Evolutionary conservation across 2,797 vertebrate species (phyloP).

Genomic region (Lagorchestes hirsutus): DNA sequence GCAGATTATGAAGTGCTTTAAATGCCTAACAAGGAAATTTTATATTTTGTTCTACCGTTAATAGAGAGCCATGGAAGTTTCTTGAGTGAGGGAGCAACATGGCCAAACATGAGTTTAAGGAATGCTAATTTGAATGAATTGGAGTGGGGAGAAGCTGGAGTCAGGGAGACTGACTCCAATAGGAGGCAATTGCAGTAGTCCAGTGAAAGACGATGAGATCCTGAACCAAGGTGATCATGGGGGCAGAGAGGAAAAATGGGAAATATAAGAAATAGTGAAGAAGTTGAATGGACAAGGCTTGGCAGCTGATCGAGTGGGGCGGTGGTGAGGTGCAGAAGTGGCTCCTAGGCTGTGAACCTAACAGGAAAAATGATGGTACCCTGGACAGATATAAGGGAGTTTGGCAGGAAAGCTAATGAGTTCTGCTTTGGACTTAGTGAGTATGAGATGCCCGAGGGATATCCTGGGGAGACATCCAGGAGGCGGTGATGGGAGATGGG

Average conservation of each 20-base stretch:
- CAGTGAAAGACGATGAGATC: neutral
- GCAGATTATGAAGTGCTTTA: neutral
- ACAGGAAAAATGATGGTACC: neutral
- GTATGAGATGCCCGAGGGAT: neutral
- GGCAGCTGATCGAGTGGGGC: neutral
- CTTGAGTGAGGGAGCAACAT: neutral
- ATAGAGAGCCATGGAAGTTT: neutral
- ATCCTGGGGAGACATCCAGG: neutral
- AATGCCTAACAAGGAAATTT: neutral
- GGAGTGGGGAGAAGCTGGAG: neutral
- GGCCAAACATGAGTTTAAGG: conserved; percentile 17
- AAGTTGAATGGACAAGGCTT: neutral
- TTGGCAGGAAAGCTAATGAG: neutral
- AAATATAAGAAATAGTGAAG: neutral
- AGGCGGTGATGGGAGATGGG: neutral
- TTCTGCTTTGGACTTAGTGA: neutral
- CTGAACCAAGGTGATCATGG: neutral
- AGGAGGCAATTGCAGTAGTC: neutral
- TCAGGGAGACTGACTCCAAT: neutral
- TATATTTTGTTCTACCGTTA: neutral
- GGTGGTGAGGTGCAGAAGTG: neutral
- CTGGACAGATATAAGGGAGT: neutral
- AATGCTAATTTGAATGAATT: conserved; percentile 7
- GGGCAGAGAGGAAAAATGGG: neutral
- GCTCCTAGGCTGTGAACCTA: neutral